Conservation (phyloP, 2,888 invertebrate species). For the Linyphia triangularis region DNA sequence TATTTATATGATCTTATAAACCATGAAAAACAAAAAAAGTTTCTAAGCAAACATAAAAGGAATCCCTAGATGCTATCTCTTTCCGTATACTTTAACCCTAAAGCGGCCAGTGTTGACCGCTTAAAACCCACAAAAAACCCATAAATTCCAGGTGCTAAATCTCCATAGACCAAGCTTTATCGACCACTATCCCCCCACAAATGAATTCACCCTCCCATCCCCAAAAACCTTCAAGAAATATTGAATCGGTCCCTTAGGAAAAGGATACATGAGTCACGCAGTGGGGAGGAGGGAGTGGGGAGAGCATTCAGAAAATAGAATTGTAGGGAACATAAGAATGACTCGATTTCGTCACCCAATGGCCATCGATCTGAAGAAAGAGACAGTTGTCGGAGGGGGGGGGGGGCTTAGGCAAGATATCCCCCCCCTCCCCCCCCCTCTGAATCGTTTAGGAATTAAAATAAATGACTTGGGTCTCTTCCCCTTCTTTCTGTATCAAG, state of each 20-base stretch:
- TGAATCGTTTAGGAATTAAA: conserved; percentile 55
- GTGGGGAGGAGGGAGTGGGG: neutral
- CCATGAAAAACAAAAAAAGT: too few relatives aligned
- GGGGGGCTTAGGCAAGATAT: conserved; percentile 18
- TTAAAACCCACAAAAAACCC: too few relatives aligned
- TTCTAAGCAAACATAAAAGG: too few relatives aligned
- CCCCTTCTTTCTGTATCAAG: neutral
- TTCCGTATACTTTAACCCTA: too few relatives aligned
- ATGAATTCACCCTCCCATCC: neutral
- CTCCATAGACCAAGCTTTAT: too few relatives aligned
- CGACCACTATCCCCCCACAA: too few relatives aligned
- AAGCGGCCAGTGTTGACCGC: too few relatives aligned
- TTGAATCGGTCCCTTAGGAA: conserved; percentile 20
- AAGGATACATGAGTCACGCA: conserved; percentile 42
- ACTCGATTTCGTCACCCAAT: conserved; percentile 68
- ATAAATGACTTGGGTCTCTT: conserved; percentile 21
- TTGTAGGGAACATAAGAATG: conserved; percentile 50
- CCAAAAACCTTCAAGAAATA: conserved; percentile 13
- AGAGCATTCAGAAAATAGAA: neutral
- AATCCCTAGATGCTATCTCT: too few relatives aligned
- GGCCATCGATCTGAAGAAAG: conserved; percentile 34
- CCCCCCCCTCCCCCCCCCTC: too few relatives aligned
- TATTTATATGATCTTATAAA: too few relatives aligned
- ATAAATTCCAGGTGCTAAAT: too few relatives aligned
- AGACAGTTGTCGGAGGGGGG: conserved; percentile 17